Evolutionary conservation across 1,140 invertebrate species (phyloP), one percentile per base, ranked within the genome.

Genomic region (roundworm (Caenorhabditis elegans)): DNA sequence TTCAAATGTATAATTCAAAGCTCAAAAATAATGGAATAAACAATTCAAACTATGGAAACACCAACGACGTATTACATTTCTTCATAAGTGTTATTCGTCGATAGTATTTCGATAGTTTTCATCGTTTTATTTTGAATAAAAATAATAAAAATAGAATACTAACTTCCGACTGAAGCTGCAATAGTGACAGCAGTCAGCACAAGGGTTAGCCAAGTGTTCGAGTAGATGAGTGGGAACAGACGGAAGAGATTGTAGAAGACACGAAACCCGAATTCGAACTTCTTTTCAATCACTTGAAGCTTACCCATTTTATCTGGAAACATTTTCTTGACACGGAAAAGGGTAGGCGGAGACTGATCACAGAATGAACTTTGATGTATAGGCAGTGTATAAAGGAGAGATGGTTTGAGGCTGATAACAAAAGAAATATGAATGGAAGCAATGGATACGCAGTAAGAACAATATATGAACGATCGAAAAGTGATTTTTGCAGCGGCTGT

Each of bases 221-320:
- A 70, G n/a, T 70, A 70, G 19, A 70, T 36, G 34, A 39, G 31
- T 70, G 60, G 60, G 22, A 70, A 22, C 3, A 70, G 34, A 43
- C 60, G 60, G 28, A 70, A 70, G 34, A 70, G 60, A 70, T 70
- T 70, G 60, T 70, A 70, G 60, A 70, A 70, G 60, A 70, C 60
- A 22, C 60, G 60, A 22, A 43, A 39, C 10, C 60, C 60, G 10
- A 70, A 70, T 15, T 70, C 34, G 60, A 70, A 70, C 34, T 70
- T 70, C 60, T 70, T 70, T 34, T 70, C 60, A 70, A 70, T 70
- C 60, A 70, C 60, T 22, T 70, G 60, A 11, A 70, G 60, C 13
- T 70, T 70, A 39, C 60, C 60, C 60, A 70, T 70, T 70, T 70
- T 36, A 70, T 70, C 60, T 70, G 60, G n/a, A 70, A 70, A 70